Evolutionary conservation across 2,888 invertebrate genomes (phyloP).

Genomic region (Petrolisthes cinctipes): DNA sequence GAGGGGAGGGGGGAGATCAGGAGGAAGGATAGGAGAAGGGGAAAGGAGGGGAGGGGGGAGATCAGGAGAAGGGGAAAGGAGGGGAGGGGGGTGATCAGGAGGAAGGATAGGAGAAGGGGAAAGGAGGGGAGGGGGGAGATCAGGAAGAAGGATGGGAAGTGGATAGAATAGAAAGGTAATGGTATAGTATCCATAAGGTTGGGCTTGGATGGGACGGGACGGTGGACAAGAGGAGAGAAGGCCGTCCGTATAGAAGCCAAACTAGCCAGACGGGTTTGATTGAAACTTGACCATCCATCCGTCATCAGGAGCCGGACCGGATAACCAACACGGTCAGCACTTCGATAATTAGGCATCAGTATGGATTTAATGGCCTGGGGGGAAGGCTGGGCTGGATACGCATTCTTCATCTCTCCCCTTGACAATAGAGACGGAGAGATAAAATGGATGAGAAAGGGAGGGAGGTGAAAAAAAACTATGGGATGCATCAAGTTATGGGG

Average conservation of each 20-base stretch:
- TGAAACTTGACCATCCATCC: slow-evolving; percentile 9
- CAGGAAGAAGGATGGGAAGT: no score
- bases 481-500: not conserved
- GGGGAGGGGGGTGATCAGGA: no score
- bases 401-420: slow-evolving; percentile 36
- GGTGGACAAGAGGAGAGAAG: not conserved
- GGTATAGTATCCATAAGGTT: no score
- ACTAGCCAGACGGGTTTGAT: slow-evolving; percentile 12
- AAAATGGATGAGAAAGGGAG: not conserved
- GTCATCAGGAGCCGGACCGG: slow-evolving; percentile 8
- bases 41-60: no score
- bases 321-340: slow-evolving; percentile 20
- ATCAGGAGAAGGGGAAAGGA: no score
- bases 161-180: no score
- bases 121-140: no score
- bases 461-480: not conserved
- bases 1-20: no score
- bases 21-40: no score
- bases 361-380: slow-evolving; percentile 33
- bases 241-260: not conserved
- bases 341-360: slow-evolving; percentile 39
- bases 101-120: no score
- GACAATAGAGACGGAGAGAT: not conserved
- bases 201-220: not conserved
- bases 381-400: slow-evolving; percentile 28